Evolutionary conservation across 2,797 vertebrate species (phyloP).

Genomic region (Epinephelus awoara): DNA sequence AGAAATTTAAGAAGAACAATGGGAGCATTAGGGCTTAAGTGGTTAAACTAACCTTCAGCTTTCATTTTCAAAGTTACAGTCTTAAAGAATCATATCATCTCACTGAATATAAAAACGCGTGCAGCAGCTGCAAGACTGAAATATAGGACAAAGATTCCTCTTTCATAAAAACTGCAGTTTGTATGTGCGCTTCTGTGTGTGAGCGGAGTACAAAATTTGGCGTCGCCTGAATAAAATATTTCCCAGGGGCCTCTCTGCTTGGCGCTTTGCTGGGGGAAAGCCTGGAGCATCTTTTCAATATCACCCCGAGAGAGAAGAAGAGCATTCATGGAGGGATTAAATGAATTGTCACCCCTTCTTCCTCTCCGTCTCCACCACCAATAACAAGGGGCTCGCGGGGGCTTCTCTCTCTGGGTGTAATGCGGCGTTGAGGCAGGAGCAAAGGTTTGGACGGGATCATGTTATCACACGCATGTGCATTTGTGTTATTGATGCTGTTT

Average conservation of each 20-base stretch:
- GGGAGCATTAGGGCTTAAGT: constrained; percentile 54
- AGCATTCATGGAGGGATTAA: constrained; percentile 78
- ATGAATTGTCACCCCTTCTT: constrained; percentile 73
- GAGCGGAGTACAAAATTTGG: constrained; percentile 74
- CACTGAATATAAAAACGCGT: constrained; percentile 53
- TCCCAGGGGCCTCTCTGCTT: constrained; percentile 76
- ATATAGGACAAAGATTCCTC: constrained; percentile 76
- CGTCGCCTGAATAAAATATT: constrained; percentile 83
- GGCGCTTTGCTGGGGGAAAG: constrained; percentile 75
- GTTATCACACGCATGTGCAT: constrained; percentile 15
- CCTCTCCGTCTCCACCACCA: constrained; percentile 24
- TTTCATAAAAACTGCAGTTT: constrained; percentile 67
- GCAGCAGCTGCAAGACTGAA: constrained; percentile 52
- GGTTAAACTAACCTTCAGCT: constrained; percentile 61
- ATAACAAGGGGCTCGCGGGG: constrained; percentile 44
- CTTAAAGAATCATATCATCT: constrained; percentile 34
- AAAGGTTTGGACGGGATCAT: constrained; percentile 41
- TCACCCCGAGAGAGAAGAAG: constrained; percentile 67
- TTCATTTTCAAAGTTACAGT: constrained; percentile 60
- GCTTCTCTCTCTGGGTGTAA: constrained; percentile 32
- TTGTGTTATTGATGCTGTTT: constrained; percentile 12
- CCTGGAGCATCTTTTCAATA: constrained; percentile 79
- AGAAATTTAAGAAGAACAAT: constrained; percentile 44
- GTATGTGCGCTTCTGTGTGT: constrained; percentile 51
- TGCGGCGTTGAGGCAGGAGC: not conserved